These are phyloP conservation scores for Dichetophora obliterata DNA, from an alignment of 2,888 invertebrate species.

Conservation along the genomic window DNA sequence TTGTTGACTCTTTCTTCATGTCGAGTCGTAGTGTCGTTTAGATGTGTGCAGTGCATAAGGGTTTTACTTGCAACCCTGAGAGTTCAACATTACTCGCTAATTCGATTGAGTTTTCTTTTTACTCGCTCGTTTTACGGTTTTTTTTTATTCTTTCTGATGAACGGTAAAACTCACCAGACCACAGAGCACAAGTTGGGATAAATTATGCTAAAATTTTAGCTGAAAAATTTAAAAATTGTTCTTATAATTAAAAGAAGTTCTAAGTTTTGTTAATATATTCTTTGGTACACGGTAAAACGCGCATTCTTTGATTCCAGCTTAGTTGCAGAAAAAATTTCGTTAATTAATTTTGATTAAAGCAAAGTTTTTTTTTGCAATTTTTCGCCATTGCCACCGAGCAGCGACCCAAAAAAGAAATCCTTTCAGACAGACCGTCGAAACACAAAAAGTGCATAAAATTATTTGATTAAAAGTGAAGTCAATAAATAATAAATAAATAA, in stretches of 20 bases:
- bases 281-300: neutral
- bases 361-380: neutral
- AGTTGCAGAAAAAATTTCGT: neutral
- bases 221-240: neutral
- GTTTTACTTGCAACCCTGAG: too few species aligned
- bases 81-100: too few species aligned
- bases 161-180: too few species aligned
- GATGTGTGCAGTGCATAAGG: too few species aligned
- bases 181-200: too few species aligned
- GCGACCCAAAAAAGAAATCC: neutral
- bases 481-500: neutral
- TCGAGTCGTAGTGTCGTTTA: too few species aligned
- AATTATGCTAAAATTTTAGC: neutral
- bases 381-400: conserved; percentile 26
- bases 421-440: neutral
- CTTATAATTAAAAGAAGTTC: neutral
- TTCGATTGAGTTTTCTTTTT: too few species aligned
- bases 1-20: too few species aligned
- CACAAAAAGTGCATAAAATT: neutral
- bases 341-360: neutral
- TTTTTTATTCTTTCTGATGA: too few species aligned
- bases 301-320: neutral
- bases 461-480: neutral
- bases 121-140: too few species aligned
- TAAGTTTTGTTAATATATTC: neutral